Percentiles rank a stretch among this genome's conserved stretches.
These are phyloP conservation scores for Diplodus sargus DNA, from an alignment of 2,797 vertebrate genomes.

Conservation along the genomic window DNA sequence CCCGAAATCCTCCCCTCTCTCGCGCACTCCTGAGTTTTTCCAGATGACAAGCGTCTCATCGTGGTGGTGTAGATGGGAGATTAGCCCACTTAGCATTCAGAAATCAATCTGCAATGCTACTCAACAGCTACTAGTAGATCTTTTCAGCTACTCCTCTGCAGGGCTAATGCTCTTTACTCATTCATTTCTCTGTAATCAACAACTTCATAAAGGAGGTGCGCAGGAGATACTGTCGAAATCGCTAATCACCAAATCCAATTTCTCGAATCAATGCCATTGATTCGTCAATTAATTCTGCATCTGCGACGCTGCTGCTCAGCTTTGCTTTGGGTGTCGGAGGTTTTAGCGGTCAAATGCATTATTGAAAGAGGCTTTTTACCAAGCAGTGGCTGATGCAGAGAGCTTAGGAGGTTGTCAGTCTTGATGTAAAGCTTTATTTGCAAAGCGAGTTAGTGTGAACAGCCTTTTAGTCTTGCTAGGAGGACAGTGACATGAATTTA, in stretches of 20 bases:
- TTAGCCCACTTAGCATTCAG: conserved; percentile 73
- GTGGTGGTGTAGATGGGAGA: conserved; percentile 65
- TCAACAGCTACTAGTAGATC: conserved; percentile 58
- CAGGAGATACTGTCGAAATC: conserved; percentile 68
- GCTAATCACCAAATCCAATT: conserved; percentile 73
- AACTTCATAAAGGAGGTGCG: conserved; percentile 68
- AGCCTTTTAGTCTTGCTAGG: conserved; percentile 74
- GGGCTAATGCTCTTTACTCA: conserved; percentile 64
- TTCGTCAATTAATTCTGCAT: conserved; percentile 79
- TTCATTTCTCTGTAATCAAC: conserved; percentile 73
- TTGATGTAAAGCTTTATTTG: conserved; percentile 84
- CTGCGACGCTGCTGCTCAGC: conserved; percentile 60
- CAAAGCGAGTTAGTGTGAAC: conserved; percentile 75
- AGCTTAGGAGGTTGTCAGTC: conserved; percentile 81
- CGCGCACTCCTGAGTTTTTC: conserved; percentile 28
- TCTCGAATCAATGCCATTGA: conserved; percentile 72
- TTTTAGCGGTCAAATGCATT: conserved; percentile 80
- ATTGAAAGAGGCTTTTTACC: conserved; percentile 80
- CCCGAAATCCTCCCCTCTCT: conserved; percentile 24
- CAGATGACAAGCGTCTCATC: conserved; percentile 48
- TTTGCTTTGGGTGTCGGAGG: conserved; percentile 64
- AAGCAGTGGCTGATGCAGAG: conserved; percentile 75
- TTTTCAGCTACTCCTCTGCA: conserved; percentile 61
- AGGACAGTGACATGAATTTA: conserved; percentile 78
- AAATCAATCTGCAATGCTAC: conserved; percentile 77